phyloP scores from a whole-genome alignment of 2,113 vertebrate genomes.

The Catharus minimus region DNA sequence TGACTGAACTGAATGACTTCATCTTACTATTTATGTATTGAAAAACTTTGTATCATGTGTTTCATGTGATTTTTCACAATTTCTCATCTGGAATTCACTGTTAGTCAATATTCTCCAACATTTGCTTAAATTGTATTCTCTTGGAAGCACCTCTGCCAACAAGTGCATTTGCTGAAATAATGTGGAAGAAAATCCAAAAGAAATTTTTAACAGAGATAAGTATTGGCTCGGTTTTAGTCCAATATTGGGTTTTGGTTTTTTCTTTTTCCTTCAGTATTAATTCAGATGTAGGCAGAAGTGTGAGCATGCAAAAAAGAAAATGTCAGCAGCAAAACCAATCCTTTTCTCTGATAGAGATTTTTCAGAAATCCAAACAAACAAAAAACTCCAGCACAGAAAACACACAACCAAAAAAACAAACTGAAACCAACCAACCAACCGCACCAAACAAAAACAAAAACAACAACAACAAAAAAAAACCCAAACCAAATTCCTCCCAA shows the following conservation, averaged over 20 bases:
- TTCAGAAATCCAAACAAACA: neutral
- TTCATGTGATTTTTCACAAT: neutral
- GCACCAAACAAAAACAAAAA: neutral
- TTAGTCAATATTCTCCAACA: neutral
- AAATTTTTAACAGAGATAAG: neutral
- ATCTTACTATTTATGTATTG: neutral
- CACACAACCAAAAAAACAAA: neutral
- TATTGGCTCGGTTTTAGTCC: neutral
- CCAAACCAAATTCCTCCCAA: neutral
- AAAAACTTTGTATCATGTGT: neutral
- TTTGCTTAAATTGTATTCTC: neutral
- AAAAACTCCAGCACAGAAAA: neutral
- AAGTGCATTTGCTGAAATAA: neutral
- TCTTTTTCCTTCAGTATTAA: neutral
- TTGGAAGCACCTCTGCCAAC: neutral
- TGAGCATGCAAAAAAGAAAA: neutral
- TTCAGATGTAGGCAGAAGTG: neutral
- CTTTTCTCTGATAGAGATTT: neutral
- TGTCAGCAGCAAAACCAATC: accelerated
- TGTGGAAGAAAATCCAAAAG: neutral
- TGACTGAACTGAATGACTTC: neutral
- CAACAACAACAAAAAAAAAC: neutral
- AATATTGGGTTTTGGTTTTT: accelerated
- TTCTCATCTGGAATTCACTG: neutral
- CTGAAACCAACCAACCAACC: neutral